Percentiles rank a stretch among this genome's conserved stretches.
These are phyloP conservation scores for Rhynchopsitta pachyrhyncha DNA, from an alignment of 2,113 vertebrate species.

Conservation along the genomic window DNA sequence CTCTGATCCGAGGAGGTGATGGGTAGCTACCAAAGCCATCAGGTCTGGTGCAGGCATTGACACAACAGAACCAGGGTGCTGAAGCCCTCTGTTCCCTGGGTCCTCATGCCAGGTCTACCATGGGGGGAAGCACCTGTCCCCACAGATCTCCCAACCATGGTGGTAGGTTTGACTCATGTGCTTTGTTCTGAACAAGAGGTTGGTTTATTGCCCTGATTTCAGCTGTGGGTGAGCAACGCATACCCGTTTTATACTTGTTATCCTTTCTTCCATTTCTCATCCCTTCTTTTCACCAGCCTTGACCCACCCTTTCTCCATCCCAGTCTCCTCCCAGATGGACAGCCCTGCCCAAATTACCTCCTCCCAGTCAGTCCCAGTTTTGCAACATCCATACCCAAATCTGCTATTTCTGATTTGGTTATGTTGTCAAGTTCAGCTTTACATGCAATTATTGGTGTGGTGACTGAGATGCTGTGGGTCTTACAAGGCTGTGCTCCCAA, in stretches of 20 bases:
- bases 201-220: neutral
- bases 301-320: neutral
- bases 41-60: accelerated
- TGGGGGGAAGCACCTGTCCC: neutral
- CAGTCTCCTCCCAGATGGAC: neutral
- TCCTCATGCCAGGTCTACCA: neutral
- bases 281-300: neutral
- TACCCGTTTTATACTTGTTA: neutral
- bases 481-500: neutral
- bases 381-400: neutral
- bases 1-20: neutral
- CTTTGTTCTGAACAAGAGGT: neutral
- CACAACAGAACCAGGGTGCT: neutral
- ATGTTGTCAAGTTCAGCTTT: neutral
- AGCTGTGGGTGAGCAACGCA: accelerated
- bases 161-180: neutral
- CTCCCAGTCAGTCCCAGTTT: neutral
- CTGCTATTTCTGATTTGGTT: neutral
- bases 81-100: neutral
- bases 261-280: neutral
- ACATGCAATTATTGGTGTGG: neutral
- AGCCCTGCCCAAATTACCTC: neutral
- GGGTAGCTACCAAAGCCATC: neutral
- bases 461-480: neutral
- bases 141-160: accelerated